Base-by-base conservation (phyloP, 2,888 invertebrate species). In the Drosophila nigritarsus region DNA sequence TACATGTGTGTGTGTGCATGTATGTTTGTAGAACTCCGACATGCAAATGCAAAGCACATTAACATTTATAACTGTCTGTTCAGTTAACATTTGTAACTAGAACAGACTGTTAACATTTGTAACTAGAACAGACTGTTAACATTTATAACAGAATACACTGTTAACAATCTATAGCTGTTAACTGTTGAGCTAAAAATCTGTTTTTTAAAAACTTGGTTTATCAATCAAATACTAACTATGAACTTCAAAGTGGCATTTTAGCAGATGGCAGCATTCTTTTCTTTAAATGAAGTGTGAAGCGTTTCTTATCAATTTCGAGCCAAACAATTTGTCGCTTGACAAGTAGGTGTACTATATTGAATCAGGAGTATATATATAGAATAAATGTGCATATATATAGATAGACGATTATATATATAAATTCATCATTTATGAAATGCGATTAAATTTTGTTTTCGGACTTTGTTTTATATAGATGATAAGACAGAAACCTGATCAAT, bases 291-390 rank as follows among this genome's bases (percentile, higher is more conserved):
- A 64, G 66, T 53, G 45, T 70, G 73, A 80, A 73, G 65, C 62
- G 45, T 63, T 63, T 67, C 71, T 78, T 79, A 73, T 82, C 86
- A 75, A 66, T 30, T 61, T 58, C 24, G n/a, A 27, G 29, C 32
- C 56, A 49, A 54, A 34, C 36, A 64, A 63, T 51, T 65, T 61
- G 36, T 75, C 69, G 75, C 75, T 67, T 86, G 86, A 73, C 82
- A 85, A 67, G 62, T 56, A 65, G 65, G 51, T 73, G 11, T 4
- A n/a, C 38, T 38, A 72, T 65, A 63, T 60, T 48, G 36, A 68
- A 75, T 69, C 29, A 38, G 9, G 38, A 36, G 29, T 64, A 48
- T 62, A 66, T 60, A 36, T 60, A 40, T 64, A 60, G 13, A 65
- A 65, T 68, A 38, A 36, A 48, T 61, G 58, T 70, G 67, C 45